Percentiles rank a stretch among this genome's conserved stretches.
phyloP scores from a whole-genome alignment of 1,140 invertebrate genomes.

The Eciton burchellii region DNA sequence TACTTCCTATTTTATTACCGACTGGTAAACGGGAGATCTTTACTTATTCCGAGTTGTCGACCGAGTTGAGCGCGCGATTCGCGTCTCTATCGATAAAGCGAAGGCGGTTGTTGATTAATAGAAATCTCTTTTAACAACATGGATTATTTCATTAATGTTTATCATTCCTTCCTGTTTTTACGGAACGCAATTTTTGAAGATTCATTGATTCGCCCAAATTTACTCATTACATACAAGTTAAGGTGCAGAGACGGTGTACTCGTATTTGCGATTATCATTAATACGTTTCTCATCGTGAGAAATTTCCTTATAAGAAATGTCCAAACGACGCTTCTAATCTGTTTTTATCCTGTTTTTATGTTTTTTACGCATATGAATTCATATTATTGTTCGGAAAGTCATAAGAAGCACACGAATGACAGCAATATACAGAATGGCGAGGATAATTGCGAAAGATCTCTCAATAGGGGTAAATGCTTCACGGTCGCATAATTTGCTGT shows the following conservation, averaged over 20 bases:
- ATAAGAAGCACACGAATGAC: slow-evolving; percentile 2
- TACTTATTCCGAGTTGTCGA: slow-evolving; percentile 5
- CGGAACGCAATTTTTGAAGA: not conserved
- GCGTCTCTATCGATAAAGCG: slow-evolving; percentile 27
- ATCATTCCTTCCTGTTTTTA: slow-evolving; percentile 1
- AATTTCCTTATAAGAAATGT: not conserved
- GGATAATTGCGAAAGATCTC: slow-evolving; percentile 43
- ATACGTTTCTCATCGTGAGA: not conserved
- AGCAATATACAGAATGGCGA: not conserved
- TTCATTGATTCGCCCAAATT: not conserved
- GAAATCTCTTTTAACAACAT: slow-evolving; percentile 41
- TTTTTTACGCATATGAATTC: not conserved
- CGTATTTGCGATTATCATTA: slow-evolving; percentile 6
- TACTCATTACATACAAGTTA: slow-evolving; percentile 3
- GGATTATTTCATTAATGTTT: not conserved
- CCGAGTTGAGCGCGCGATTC: not conserved
- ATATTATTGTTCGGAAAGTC: slow-evolving; percentile 1
- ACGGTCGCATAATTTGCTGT: slow-evolving; percentile 83
- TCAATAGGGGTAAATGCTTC: slow-evolving; percentile 66
- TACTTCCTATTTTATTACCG: slow-evolving; percentile 13
- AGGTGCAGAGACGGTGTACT: slow-evolving; percentile 2
- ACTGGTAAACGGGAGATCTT: slow-evolving; percentile 46
- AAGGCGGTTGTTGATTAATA: slow-evolving; percentile 22
- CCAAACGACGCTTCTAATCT: not conserved
- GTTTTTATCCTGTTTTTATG: not conserved